Evolutionary conservation across 2,888 invertebrate genomes (phyloP).

Genomic region (Lithophane semibrunnea): DNA sequence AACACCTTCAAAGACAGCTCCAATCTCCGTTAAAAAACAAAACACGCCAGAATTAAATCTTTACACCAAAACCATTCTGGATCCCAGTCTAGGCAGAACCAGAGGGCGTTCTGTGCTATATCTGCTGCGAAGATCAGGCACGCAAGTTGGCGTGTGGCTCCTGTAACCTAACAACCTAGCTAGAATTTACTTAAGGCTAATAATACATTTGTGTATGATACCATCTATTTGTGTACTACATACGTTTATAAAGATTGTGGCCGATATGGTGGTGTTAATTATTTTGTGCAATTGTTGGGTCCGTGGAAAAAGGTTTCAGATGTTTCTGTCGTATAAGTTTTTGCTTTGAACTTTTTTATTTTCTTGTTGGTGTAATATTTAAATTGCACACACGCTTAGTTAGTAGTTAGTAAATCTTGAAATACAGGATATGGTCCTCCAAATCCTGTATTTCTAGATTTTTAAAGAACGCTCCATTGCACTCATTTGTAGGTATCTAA

Average conservation of each 20-base stretch:
- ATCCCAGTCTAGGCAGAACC: slow-evolving; percentile 59
- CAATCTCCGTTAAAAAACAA: slow-evolving; percentile 15
- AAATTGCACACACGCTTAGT: not conserved
- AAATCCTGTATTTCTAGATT: not conserved
- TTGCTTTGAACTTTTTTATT: not conserved
- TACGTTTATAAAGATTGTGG: slow-evolving; percentile 43
- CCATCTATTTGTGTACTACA: slow-evolving; percentile 57
- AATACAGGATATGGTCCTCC: not conserved
- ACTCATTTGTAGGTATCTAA: not conserved
- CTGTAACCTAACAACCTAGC: slow-evolving; percentile 73
- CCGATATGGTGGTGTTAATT: slow-evolving; percentile 44
- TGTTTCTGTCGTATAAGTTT: not conserved
- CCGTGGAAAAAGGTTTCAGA: not conserved
- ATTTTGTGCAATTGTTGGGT: slow-evolving; percentile 37
- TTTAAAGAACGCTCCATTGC: not conserved
- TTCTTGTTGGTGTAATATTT: not conserved
- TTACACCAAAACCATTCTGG: slow-evolving; percentile 58
- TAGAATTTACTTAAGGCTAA: slow-evolving; percentile 71
- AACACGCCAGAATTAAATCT: slow-evolving; percentile 34
- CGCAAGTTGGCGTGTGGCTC: slow-evolving; percentile 78
- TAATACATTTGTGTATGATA: slow-evolving; percentile 60
- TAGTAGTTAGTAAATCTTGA: too few species aligned
- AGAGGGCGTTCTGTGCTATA: slow-evolving; percentile 62
- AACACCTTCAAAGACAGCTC: not conserved
- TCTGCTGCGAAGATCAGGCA: slow-evolving; percentile 71